Percentiles rank a stretch among this genome's conserved stretches.
phyloP scores from a whole-genome alignment of 1,140 invertebrate species.

The Phocides pigmalion region DNA sequence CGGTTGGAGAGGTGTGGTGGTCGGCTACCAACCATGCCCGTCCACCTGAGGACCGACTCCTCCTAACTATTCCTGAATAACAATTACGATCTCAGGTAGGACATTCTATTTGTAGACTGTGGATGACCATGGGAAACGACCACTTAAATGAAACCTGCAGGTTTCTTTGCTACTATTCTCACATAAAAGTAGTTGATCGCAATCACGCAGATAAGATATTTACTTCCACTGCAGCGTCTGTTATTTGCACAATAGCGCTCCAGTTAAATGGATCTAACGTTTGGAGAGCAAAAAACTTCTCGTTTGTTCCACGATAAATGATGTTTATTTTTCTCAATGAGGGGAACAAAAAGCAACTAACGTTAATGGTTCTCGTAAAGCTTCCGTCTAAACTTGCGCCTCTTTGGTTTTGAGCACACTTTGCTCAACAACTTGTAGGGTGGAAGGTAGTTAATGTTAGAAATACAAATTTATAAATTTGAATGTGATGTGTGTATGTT shows the following conservation, averaged over 20 bases:
- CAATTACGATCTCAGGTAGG: no score
- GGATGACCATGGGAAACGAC: no score
- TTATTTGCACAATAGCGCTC: background rate
- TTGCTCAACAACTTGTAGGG: background rate
- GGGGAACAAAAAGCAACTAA: background rate
- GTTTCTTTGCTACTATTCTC: no score
- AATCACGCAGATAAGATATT: background rate
- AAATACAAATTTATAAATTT: no score
- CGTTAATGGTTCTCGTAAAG: conserved; percentile 2
- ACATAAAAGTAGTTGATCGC: no score
- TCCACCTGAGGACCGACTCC: no score
- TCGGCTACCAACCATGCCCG: no score
- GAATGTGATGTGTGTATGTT: no score
- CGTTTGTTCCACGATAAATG: background rate
- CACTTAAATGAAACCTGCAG: no score
- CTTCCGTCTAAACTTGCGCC: background rate
- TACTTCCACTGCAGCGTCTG: background rate
- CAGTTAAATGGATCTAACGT: conserved; percentile 1
- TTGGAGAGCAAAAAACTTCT: background rate
- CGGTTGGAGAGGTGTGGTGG: no score
- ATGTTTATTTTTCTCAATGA: background rate
- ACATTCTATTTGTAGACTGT: no score
- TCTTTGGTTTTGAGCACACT: background rate
- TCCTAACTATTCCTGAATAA: no score
- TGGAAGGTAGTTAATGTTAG: background rate